Base-by-base conservation (phyloP, 2,888 invertebrate species). In the Diarsia mendica region DNA sequence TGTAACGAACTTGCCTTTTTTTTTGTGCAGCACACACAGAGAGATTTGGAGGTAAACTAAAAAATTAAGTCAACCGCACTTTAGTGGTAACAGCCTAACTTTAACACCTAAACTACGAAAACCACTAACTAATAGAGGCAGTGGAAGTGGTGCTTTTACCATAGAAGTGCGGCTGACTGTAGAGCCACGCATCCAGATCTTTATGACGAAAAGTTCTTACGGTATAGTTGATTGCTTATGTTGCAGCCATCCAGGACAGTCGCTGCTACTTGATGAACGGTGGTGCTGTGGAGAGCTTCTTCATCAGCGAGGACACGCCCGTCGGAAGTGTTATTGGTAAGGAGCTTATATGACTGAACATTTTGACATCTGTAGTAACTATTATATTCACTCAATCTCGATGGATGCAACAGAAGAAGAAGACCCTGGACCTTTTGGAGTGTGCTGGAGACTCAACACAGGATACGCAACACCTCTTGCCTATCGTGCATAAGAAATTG, bases 251-350 rank as follows among this genome's bases (percentile, higher is more conserved):
- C 91, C 97, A 98, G 89, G 99, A 99, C 96, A 98, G 98, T 90
- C 97, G 99, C 90, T 99, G 99, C 92, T 99, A 98, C 94, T 96
- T 99, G 92, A 98, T 98, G 96, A 98, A 98, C 90, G 99, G 99
- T 55, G 98, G 98, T 65, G 98, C 99, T 1, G 98, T 98, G 68
- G 99, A 98, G 93, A 99, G 98, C 93, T 98, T 99, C 94, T 98
- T 98, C 93, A 98, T 99, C 88, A 98, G 98, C 92, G 99, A 99
- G 96, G 98, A 98, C 91, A 97, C 98, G 67, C 97, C 98, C 28
- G 97, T 99, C 65, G 98, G 98, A 81, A 97, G 98, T 85, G 97
- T 97, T 67, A 97, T 99, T 78, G 99, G 99, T 94, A 91, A 82
- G 89, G 82, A 28, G 44, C 10, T 67, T 44, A 13, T 49, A 51